Conservation (phyloP, 2,888 invertebrate genomes). For the Neuroscelio doddi region DNA sequence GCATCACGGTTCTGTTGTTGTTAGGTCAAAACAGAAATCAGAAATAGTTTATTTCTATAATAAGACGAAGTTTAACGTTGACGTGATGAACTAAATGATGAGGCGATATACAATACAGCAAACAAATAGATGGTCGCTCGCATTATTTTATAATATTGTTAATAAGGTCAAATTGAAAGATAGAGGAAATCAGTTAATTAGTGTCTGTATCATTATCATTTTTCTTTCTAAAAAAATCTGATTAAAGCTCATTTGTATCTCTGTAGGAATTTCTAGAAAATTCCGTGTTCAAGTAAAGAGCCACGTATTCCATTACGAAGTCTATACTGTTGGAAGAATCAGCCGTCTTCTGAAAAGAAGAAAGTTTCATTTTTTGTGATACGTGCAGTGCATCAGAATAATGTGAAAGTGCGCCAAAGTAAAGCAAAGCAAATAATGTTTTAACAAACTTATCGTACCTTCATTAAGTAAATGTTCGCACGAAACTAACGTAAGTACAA, state of each 20-base stretch:
- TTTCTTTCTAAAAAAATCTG: conserved; percentile 24
- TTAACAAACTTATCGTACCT: conserved; percentile 47
- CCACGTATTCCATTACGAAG: conserved; percentile 33
- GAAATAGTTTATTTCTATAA: no score
- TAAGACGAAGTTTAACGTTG: no score
- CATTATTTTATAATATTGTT: no score
- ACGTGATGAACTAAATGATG: no score
- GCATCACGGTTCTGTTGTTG: no score
- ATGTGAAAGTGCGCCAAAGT: conserved; percentile 34
- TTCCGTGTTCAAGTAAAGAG: conserved; percentile 23
- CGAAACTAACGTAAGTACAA: conserved; percentile 38
- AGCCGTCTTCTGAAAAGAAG: conserved; percentile 31
- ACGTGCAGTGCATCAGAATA: conserved; percentile 42
- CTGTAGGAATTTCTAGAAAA: conserved; percentile 13
- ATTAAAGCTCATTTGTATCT: conserved; percentile 23
- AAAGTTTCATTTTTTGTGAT: conserved; percentile 43
- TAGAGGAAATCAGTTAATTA: no score
- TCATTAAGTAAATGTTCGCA: conserved; percentile 42
- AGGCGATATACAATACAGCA: no score
- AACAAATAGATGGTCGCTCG: no score
- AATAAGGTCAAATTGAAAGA: no score
- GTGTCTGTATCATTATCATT: no score
- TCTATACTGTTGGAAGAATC: conserved; percentile 23
- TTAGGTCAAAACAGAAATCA: no score
- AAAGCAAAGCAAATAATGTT: conserved; percentile 39